Percentiles rank a stretch among this genome's conserved stretches.
Evolutionary conservation across 2,888 invertebrate genomes (phyloP).

Genomic region (Drosophila gaucha): DNA sequence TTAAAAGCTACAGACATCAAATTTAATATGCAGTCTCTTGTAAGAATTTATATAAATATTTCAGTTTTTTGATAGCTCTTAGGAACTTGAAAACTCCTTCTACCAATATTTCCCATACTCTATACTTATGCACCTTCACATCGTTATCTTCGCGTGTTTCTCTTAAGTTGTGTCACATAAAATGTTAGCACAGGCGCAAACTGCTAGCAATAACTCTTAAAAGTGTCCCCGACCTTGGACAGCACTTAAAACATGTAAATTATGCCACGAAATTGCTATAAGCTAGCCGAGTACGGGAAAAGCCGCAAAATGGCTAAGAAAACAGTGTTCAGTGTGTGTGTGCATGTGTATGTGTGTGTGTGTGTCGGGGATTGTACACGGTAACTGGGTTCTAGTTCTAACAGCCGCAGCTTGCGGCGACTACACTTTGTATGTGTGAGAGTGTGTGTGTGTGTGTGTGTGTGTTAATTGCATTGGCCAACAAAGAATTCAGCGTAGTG

Average conservation of each 20-base stretch:
- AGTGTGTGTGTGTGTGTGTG: constrained; percentile 1
- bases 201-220: background rate
- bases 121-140: background rate
- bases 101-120: background rate
- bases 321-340: background rate
- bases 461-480: constrained; percentile 62
- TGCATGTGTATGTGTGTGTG: background rate
- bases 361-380: background rate
- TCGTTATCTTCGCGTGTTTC: background rate
- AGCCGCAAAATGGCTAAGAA: constrained; percentile 21
- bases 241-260: constrained; percentile 18
- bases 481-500: constrained; percentile 11
- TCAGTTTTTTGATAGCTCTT: background rate
- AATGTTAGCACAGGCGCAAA: background rate
- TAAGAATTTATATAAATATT: background rate
- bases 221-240: background rate
- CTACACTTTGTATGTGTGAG: constrained; percentile 12
- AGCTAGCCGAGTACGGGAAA: constrained; percentile 1
- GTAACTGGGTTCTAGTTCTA: background rate
- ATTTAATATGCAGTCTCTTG: background rate
- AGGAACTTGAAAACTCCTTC: background rate
- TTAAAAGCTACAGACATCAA: background rate
- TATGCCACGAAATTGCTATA: constrained; percentile 18
- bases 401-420: constrained; percentile 44
- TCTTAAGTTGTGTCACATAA: background rate